Evolutionary conservation across 2,888 invertebrate genomes (phyloP).

Genomic region (Branchellion lobata): DNA sequence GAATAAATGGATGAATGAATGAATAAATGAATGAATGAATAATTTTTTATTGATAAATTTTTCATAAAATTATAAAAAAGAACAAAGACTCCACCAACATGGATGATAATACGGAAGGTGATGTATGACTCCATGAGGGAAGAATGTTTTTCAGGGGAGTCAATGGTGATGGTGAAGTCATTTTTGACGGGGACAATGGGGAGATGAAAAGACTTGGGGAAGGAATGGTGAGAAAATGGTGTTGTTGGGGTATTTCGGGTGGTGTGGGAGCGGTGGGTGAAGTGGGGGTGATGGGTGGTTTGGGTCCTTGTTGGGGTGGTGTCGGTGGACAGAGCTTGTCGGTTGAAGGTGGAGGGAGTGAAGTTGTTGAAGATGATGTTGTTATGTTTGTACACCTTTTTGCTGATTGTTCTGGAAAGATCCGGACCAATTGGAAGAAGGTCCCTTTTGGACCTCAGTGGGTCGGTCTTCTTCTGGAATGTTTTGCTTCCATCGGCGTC

Average conservation of each 20-base stretch:
- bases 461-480: no score
- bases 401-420: slow-evolving; percentile 58
- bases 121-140: slow-evolving; percentile 74
- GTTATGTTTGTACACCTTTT: slow-evolving; percentile 60
- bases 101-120: slow-evolving; percentile 72
- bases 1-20: no score
- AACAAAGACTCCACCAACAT: no score
- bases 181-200: neutral
- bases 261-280: no score
- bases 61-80: no score
- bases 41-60: no score
- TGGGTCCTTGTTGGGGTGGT: neutral
- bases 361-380: neutral
- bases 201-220: neutral
- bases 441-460: no score
- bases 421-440: slow-evolving; percentile 51
- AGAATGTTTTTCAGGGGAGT: slow-evolving; percentile 74
- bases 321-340: neutral
- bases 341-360: neutral
- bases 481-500: neutral
- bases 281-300: no score
- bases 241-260: no score
- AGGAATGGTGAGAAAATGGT: no score
- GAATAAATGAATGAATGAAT: no score
- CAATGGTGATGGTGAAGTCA: slow-evolving; percentile 69